These are phyloP conservation scores for Agrochola circellaris DNA, from an alignment of 2,888 invertebrate genomes.

Conservation along the genomic window DNA sequence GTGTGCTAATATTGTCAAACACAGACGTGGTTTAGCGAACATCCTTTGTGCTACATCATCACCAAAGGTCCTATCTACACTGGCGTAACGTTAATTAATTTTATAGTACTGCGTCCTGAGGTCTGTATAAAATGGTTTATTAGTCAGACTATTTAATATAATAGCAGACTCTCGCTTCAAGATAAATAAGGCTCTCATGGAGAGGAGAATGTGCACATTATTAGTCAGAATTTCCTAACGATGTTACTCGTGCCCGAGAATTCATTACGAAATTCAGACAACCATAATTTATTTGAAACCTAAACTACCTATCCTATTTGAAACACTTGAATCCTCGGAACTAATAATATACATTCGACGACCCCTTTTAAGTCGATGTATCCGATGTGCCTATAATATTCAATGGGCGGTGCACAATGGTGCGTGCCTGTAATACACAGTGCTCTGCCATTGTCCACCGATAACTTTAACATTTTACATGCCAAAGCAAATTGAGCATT, in stretches of 20 bases:
- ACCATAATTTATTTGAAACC: neutral
- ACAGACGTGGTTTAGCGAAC: neutral
- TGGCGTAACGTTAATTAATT: neutral
- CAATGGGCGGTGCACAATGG: slow-evolving; percentile 22
- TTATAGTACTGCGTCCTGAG: neutral
- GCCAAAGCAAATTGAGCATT: slow-evolving; percentile 22
- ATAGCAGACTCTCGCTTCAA: neutral
- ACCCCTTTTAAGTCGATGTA: slow-evolving; percentile 31
- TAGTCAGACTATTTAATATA: too few relatives aligned
- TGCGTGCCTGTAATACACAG: slow-evolving; percentile 37
- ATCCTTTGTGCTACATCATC: neutral
- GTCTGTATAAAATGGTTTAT: neutral
- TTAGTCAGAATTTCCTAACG: neutral
- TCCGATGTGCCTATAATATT: slow-evolving; percentile 38
- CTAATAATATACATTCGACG: slow-evolving; percentile 25
- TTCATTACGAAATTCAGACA: neutral
- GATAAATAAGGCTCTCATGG: too few relatives aligned
- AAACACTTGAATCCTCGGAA: slow-evolving; percentile 1
- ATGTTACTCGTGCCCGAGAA: neutral
- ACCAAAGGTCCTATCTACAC: neutral
- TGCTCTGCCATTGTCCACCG: slow-evolving; percentile 11
- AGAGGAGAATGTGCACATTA: neutral
- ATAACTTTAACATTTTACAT: slow-evolving; percentile 14
- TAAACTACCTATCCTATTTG: neutral
- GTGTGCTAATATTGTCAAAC: neutral